Conservation (phyloP, 1,140 invertebrate genomes). For the Probaryconus sp. region DNA sequence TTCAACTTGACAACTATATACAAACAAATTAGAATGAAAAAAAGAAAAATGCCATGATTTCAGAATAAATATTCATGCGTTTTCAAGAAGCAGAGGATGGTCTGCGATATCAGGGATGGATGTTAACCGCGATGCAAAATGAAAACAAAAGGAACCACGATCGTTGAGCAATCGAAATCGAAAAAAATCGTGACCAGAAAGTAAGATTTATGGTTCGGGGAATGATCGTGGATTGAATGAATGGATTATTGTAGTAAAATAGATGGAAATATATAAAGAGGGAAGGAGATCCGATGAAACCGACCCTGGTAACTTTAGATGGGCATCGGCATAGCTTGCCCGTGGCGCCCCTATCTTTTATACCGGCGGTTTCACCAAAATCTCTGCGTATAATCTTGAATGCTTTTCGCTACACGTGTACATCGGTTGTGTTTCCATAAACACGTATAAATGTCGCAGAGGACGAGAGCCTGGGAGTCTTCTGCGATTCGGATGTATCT, state of each 20-base stretch:
- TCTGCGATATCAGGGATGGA: constrained; percentile 42
- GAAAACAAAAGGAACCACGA: no score
- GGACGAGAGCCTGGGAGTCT: constrained; percentile 17
- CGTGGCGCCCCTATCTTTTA: constrained; percentile 74
- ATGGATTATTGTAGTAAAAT: constrained; percentile 36
- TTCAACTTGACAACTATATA: constrained; percentile 71
- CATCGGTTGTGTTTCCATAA: constrained; percentile 65
- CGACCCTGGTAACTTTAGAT: constrained; percentile 73
- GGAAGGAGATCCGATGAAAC: constrained; percentile 34
- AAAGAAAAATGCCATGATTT: constrained; percentile 67
- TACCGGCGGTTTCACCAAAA: constrained; percentile 69
- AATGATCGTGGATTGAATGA: no score
- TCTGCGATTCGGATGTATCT: background rate
- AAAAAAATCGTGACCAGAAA: no score
- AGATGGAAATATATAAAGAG: constrained; percentile 44
- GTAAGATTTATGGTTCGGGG: no score
- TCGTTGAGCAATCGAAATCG: no score
- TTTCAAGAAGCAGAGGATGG: constrained; percentile 59
- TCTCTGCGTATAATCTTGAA: constrained; percentile 72
- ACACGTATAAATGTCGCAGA: constrained; percentile 68
- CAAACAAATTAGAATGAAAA: constrained; percentile 62
- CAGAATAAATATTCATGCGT: constrained; percentile 63
- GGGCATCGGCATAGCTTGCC: constrained; percentile 60
- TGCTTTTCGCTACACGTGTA: constrained; percentile 45
- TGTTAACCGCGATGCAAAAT: no score